Conservation (phyloP, 30 jellyfish, hydroid and myxozoan species). For the Rhopilema esculentum region DNA sequence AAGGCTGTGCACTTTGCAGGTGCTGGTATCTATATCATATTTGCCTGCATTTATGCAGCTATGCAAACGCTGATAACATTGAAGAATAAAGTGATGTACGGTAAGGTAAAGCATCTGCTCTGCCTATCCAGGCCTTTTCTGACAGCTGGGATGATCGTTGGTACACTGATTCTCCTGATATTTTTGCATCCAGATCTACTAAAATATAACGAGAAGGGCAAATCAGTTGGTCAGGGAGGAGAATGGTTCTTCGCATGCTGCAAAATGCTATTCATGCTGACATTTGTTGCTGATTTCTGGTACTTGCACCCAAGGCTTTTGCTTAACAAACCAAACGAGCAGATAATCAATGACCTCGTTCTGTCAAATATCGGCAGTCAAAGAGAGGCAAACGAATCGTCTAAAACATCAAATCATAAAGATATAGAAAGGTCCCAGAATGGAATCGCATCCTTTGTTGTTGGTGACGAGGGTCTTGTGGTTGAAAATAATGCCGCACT, state of each 20-base stretch:
- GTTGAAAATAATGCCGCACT: background rate
- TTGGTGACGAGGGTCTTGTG: background rate
- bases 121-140: constrained; percentile 14
- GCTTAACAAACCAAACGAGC: constrained; percentile 47
- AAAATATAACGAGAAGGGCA: constrained; percentile 46
- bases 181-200: constrained; percentile 51
- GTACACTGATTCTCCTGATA: constrained; percentile 25
- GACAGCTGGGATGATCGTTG: constrained; percentile 51
- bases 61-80: constrained; percentile 56
- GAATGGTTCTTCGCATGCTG: constrained; percentile 72
- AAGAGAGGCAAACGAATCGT: background rate
- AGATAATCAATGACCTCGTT: constrained; percentile 32
- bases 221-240: constrained; percentile 68
- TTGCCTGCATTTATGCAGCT: constrained; percentile 49
- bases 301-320: constrained; percentile 59
- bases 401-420: background rate
- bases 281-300: constrained; percentile 73
- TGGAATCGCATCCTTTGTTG: background rate
- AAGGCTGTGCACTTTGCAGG: constrained; percentile 59
- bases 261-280: constrained; percentile 45
- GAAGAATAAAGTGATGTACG: constrained; percentile 29
- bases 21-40: constrained; percentile 59
- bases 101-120: background rate
- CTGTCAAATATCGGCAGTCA: constrained; percentile 11
- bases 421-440: background rate